These are phyloP conservation scores for Calephelis nemesis DNA, from an alignment of 1,140 invertebrate genomes.

Conservation along the genomic window DNA sequence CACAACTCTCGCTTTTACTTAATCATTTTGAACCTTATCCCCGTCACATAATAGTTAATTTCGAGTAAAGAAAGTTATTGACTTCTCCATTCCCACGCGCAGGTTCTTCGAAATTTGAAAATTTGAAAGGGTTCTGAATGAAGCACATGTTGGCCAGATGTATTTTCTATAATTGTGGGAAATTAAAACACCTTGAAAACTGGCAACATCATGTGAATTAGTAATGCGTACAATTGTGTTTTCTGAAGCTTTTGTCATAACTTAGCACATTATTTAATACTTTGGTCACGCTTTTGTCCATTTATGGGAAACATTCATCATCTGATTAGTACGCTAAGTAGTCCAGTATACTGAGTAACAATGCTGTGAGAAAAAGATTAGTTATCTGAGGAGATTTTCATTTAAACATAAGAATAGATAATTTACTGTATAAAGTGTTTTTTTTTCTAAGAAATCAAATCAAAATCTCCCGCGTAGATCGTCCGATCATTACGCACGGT, in stretches of 20 bases:
- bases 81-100: slow-evolving; percentile 46
- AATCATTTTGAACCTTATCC: slow-evolving; percentile 18
- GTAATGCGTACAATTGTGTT: slow-evolving; percentile 9
- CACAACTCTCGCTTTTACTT: slow-evolving; percentile 27
- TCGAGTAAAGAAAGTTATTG: slow-evolving; percentile 15
- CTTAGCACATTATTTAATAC: slow-evolving; percentile 17
- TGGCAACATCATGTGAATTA: slow-evolving; percentile 13
- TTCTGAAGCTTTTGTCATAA: slow-evolving; percentile 16
- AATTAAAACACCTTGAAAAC: slow-evolving; percentile 21
- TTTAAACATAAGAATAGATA: background rate
- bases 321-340: background rate
- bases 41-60: slow-evolving; percentile 3
- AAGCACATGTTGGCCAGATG: slow-evolving; percentile 41
- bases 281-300: slow-evolving; percentile 5
- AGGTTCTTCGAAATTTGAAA: slow-evolving; percentile 32
- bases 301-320: background rate
- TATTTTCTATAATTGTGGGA: slow-evolving; percentile 32
- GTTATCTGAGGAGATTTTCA: background rate
- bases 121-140: slow-evolving; percentile 40
- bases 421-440: background rate
- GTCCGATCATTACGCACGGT: slow-evolving; percentile 15
- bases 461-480: slow-evolving; percentile 20
- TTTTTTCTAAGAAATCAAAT: slow-evolving; percentile 20
- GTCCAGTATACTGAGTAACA: background rate
- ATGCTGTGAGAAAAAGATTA: background rate